A percentile compares a stretch with the other conserved stretches of the same genome.
Conservation (phyloP, 2,797 vertebrate genomes). For the Nasua narica region DNA sequence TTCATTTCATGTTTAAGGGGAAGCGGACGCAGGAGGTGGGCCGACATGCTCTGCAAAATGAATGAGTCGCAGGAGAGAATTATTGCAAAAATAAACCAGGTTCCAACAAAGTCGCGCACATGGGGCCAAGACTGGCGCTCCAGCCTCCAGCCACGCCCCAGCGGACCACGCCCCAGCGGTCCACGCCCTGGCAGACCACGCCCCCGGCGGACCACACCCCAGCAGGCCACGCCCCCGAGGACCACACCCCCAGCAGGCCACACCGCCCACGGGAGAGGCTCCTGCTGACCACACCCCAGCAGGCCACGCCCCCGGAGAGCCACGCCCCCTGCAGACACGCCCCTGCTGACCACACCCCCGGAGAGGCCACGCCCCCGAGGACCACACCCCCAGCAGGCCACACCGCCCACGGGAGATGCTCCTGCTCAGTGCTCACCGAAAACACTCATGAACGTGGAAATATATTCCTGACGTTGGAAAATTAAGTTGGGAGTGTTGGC, state of each 20-base stretch:
- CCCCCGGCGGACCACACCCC: no score
- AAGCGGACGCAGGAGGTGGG: fast-evolving
- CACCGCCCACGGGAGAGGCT: no score
- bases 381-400: background rate
- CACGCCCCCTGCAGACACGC: no score
- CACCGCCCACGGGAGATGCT: fast-evolving
- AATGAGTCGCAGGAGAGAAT: background rate
- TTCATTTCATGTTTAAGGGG: fast-evolving
- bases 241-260: no score
- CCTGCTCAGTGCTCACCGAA: background rate
- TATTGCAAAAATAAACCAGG: fast-evolving
- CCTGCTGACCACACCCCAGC: no score
- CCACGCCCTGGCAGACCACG: no score
- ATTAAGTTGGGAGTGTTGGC: fast-evolving
- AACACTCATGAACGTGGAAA: background rate
- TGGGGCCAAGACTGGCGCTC: fast-evolving
- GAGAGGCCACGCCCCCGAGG: no score
- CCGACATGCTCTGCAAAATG: background rate
- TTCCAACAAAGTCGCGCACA: fast-evolving
- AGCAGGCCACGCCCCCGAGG: no score
- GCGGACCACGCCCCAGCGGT: no score
- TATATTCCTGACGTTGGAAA: background rate
- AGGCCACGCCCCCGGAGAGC: background rate
- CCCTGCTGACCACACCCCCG: background rate
- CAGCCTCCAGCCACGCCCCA: fast-evolving